Evolutionary conservation across 2,113 vertebrate species (phyloP).

Genomic region (Onychorhynchus coronatus): DNA sequence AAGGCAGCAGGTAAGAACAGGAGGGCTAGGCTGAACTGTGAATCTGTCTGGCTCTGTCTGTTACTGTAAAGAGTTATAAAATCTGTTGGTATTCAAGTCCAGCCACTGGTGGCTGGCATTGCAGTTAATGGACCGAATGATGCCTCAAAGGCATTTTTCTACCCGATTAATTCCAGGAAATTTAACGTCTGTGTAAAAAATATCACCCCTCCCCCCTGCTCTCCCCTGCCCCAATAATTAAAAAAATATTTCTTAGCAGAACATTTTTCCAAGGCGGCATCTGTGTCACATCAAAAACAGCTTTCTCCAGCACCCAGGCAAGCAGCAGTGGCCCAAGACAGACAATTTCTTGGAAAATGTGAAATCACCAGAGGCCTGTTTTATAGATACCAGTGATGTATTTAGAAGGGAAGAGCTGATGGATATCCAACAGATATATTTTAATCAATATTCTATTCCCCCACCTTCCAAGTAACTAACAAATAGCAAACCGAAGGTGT

Average conservation of each 20-base stretch:
- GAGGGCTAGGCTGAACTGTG: not conserved
- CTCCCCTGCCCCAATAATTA: not conserved
- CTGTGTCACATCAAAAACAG: not conserved
- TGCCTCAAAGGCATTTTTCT: constrained; percentile 57
- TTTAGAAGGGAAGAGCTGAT: not conserved
- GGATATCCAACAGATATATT: not conserved
- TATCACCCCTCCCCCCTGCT: not conserved
- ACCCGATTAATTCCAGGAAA: constrained; percentile 55
- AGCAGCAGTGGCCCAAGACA: not conserved
- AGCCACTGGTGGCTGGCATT: constrained; percentile 23
- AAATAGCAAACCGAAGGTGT: not conserved
- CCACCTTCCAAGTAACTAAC: not conserved
- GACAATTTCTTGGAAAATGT: not conserved
- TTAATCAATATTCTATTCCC: not conserved
- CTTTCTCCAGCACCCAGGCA: not conserved
- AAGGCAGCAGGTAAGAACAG: constrained; percentile 43
- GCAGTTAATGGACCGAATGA: constrained; percentile 47
- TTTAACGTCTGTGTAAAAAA: constrained; percentile 50
- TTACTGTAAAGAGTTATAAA: constrained; percentile 39
- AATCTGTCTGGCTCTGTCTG: constrained; percentile 15
- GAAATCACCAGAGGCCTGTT: constrained; percentile 43
- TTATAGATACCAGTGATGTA: not conserved
- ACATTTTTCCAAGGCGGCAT: constrained; percentile 17
- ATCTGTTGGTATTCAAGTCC: constrained; percentile 47
- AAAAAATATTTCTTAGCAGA: constrained; percentile 39